These are phyloP conservation scores for Brevipalpus yothersi DNA, from an alignment of 1,140 invertebrate genomes.

Conservation along the genomic window DNA sequence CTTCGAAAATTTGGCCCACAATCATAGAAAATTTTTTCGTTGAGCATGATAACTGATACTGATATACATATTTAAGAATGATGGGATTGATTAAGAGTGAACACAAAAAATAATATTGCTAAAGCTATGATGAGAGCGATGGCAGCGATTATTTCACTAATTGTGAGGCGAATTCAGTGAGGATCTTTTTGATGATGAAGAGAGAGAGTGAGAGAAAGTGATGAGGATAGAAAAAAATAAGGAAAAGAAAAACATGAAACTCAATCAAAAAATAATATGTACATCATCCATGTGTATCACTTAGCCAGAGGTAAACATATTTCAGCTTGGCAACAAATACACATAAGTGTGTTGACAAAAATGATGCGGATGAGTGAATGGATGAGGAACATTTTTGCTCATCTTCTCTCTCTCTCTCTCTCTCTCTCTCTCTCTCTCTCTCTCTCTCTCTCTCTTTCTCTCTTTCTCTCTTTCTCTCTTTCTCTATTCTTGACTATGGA, in stretches of 20 bases:
- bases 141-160: no score
- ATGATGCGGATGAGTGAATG: neutral
- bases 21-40: no score
- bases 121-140: no score
- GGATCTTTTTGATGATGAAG: no score
- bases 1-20: no score
- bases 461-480: neutral
- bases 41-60: no score
- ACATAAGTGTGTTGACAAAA: neutral
- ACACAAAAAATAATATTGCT: no score
- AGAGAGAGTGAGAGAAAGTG: no score
- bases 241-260: neutral
- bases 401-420: neutral
- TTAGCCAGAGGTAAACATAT: no score
- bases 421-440: neutral
- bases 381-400: neutral
- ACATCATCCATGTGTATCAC: neutral
- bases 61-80: no score
- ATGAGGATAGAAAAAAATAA: neutral
- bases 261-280: neutral
- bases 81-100: neutral
- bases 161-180: no score
- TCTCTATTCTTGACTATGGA: neutral
- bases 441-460: neutral
- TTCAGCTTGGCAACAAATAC: no score